These are phyloP conservation scores for Calvadosia cruxmelitensis DNA, from an alignment of 30 jellyfish, hydroid and myxozoan species.

Conservation along the genomic window DNA sequence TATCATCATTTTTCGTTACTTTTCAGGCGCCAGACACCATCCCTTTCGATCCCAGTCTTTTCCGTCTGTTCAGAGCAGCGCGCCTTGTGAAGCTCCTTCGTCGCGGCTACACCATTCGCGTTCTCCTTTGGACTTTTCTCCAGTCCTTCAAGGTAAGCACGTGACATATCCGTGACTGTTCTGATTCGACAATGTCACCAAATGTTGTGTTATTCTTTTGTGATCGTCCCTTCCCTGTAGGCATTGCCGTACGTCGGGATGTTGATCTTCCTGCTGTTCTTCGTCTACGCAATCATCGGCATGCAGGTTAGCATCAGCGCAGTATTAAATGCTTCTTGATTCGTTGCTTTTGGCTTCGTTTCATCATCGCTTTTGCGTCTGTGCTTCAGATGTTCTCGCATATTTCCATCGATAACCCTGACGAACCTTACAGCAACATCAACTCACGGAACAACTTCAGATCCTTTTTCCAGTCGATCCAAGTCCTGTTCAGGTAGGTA, in stretches of 20 bases:
- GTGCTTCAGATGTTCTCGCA: constrained; percentile 81
- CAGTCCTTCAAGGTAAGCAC: constrained; percentile 84
- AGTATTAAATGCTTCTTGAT: no score
- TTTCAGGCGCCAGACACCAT: constrained; percentile 45
- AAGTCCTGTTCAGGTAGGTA: constrained; percentile 87
- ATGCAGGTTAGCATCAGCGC: constrained; percentile 97
- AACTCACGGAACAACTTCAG: constrained; percentile 75
- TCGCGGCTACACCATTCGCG: constrained; percentile 97
- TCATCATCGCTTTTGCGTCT: no score
- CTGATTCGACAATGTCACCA: no score
- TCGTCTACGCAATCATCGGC: constrained; percentile 92
- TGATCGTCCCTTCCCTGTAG: constrained; percentile 49
- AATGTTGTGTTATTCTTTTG: no score
- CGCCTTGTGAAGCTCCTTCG: constrained; percentile 79
- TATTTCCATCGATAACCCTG: constrained; percentile 42
- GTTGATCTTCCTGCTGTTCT: constrained; percentile 83
- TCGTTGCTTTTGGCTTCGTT: no score
- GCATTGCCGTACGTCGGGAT: constrained; percentile 97
- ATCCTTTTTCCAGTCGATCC: constrained; percentile 76
- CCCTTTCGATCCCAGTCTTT: constrained; percentile 97
- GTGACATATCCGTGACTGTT: no score
- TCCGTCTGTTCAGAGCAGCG: constrained; percentile 96
- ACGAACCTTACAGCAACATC: constrained; percentile 50
- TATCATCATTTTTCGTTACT: not conserved
- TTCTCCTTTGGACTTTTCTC: constrained; percentile 91